Percentiles rank a stretch among this genome's conserved stretches.
Conservation (phyloP, 1,140 invertebrate species). For the Orius insidiosus region DNA sequence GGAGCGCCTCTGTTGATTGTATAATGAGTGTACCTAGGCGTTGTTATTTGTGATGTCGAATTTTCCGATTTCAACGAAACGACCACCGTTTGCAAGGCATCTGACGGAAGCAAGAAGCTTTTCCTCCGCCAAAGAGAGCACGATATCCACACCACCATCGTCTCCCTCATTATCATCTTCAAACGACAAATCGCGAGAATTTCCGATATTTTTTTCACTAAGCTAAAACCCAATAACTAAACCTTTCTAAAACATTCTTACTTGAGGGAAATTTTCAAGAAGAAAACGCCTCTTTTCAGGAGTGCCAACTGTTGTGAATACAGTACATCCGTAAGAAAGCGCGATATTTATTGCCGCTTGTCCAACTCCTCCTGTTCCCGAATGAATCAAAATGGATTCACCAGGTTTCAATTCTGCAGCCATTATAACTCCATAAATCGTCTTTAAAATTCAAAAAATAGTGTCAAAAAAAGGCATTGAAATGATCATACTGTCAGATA, state of each 20-base stretch:
- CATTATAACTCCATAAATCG: background rate
- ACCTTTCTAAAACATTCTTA: conserved; percentile 10
- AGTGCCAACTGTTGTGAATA: conserved; percentile 53
- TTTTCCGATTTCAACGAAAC: conserved; percentile 57
- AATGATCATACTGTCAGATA: conserved; percentile 49
- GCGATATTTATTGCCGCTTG: conserved; percentile 61
- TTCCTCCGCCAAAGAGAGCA: conserved; percentile 59
- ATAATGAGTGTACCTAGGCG: conserved; percentile 35
- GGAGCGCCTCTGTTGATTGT: too few relatives aligned
- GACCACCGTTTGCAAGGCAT: conserved; percentile 41
- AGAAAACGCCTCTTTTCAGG: conserved; percentile 51
- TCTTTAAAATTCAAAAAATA: background rate
- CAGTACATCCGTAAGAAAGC: conserved; percentile 40
- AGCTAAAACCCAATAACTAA: conserved; percentile 24
- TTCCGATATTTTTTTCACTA: conserved; percentile 46
- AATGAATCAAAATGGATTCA: conserved; percentile 53
- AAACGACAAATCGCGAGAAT: conserved; percentile 52
- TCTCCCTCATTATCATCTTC: conserved; percentile 45
- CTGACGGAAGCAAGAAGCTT: conserved; percentile 43
- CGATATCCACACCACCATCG: conserved; percentile 54
- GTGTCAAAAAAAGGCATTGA: background rate
- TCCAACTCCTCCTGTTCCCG: conserved; percentile 59
- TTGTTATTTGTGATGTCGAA: conserved; percentile 49
- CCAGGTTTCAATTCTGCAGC: conserved; percentile 35
- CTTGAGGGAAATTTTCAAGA: conserved; percentile 39